Evolutionary conservation across 2,888 invertebrate genomes (phyloP), one percentile per base, ranked within the genome.

Genomic region (Miltochrista miniata): DNA sequence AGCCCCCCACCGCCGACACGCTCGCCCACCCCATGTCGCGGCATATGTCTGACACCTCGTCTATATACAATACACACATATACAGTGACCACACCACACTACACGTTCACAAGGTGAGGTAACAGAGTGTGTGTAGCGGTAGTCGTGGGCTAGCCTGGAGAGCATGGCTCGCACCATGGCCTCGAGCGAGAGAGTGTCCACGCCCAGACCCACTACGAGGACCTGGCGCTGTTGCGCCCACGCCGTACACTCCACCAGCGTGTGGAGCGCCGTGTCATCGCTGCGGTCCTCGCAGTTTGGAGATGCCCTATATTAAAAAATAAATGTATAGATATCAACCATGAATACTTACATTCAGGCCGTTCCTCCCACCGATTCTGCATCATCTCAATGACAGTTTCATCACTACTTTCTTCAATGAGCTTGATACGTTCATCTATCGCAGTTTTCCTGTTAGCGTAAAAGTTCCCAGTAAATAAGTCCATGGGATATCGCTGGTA

Each of bases 81-180:
- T n/a, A n/a, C n/a, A n/a, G n/a, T n/a, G n/a, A n/a, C n/a, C n/a
- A n/a, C n/a, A n/a, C n/a, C n/a, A n/a, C n/a, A n/a, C n/a, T n/a
- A n/a, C n/a, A n/a, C n/a, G n/a, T 94, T 96, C 97, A 98, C 11
- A 97, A 81, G 9, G 96, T 93, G 31, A 98, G 93, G 87, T 98
- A 97, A 95, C 97, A 65, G 94, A 93, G 53, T 92, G 91, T 59
- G 94, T 92, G 64, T 93, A 86, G n/a, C 92, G 85, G 72, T 93
- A 94, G 82, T 94, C 85, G 1, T 72, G 72, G 0, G 94, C 93
- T 40, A 96, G 84, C 30, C 94, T 92, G 46, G n/a, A n/a, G n/a
- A n/a, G n/a, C n/a, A n/a, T n/a, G n/a, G n/a, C n/a, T n/a, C n/a
- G n/a, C n/a, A n/a, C n/a, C n/a, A n/a, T n/a, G n/a, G n/a, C n/a